These are phyloP conservation scores for Drosophila colorata DNA, from an alignment of 2,888 invertebrate species.

Conservation along the genomic window DNA sequence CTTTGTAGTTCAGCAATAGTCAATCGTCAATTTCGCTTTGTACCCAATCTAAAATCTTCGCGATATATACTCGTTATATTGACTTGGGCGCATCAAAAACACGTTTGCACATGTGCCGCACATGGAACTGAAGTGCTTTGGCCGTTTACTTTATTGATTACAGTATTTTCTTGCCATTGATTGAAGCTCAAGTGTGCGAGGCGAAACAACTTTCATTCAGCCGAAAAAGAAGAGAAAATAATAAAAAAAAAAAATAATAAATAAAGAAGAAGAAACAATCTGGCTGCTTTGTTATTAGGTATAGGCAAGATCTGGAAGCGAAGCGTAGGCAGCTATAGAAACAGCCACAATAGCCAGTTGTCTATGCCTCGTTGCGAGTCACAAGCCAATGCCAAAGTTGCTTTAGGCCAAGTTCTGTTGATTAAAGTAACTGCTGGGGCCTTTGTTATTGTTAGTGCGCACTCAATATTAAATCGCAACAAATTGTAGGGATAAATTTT, in stretches of 20 bases:
- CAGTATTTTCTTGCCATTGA: conserved; percentile 45
- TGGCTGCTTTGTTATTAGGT: conserved; percentile 31
- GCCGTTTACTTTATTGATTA: conserved; percentile 79
- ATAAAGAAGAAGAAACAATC: conserved; percentile 33
- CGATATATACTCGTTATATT: conserved; percentile 4
- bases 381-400: conserved; percentile 23
- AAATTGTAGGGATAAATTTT: conserved; percentile 64
- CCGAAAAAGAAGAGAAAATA: conserved; percentile 15
- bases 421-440: conserved; percentile 50
- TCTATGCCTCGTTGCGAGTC: conserved; percentile 14
- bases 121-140: conserved; percentile 50
- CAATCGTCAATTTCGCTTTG: conserved; percentile 5
- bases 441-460: conserved; percentile 20
- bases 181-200: conserved; percentile 42
- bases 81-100: conserved; percentile 42
- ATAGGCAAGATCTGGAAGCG: conserved; percentile 15
- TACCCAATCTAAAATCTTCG: conserved; percentile 2
- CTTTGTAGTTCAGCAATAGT: neutral
- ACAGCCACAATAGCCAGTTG: conserved; percentile 33
- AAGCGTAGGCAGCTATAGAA: conserved; percentile 17
- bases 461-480: conserved; percentile 37
- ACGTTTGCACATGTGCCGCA: conserved; percentile 43
- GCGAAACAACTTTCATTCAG: conserved; percentile 34
- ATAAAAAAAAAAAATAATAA: conserved; percentile 20
- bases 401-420: conserved; percentile 52